Conservation (phyloP, 2,888 invertebrate species). For the Ochropleura leucogaster region DNA sequence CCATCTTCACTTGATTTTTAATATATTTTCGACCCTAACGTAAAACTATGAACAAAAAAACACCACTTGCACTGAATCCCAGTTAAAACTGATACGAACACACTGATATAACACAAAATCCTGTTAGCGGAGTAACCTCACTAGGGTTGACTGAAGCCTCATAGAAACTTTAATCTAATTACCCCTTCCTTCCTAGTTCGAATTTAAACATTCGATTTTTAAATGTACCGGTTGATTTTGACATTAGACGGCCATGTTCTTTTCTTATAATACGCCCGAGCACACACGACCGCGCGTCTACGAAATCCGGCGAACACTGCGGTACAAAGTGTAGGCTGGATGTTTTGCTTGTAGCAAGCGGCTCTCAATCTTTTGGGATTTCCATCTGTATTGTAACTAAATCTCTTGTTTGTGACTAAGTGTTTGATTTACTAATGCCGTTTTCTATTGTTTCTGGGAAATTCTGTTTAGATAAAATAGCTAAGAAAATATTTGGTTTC, state of each 20-base stretch:
- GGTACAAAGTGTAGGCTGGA: conserved; percentile 73
- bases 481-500: conserved; percentile 29
- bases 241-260: conserved; percentile 46
- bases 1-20: conserved; percentile 73
- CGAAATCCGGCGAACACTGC: conserved; percentile 71
- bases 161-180: conserved; percentile 77
- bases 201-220: conserved; percentile 55
- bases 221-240: conserved; percentile 47
- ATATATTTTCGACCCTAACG: conserved; percentile 24
- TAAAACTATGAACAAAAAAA: conserved; percentile 61
- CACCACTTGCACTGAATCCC: conserved; percentile 63
- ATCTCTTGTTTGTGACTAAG: conserved; percentile 41
- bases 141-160: conserved; percentile 80
- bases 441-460: conserved; percentile 48
- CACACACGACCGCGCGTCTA: conserved; percentile 73
- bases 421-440: conserved; percentile 60
- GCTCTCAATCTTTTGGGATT: conserved; percentile 77
- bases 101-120: conserved; percentile 72
- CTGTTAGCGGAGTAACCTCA: conserved; percentile 74
- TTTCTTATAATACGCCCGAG: conserved; percentile 38
- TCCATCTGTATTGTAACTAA: conserved; percentile 54
- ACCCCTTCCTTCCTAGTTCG: conserved; percentile 66
- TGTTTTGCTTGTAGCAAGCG: conserved; percentile 74
- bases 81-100: conserved; percentile 65
- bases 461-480: conserved; percentile 20